These are phyloP conservation scores for Archilochus colubris DNA, from an alignment of 2,113 vertebrate genomes.

Conservation along the genomic window DNA sequence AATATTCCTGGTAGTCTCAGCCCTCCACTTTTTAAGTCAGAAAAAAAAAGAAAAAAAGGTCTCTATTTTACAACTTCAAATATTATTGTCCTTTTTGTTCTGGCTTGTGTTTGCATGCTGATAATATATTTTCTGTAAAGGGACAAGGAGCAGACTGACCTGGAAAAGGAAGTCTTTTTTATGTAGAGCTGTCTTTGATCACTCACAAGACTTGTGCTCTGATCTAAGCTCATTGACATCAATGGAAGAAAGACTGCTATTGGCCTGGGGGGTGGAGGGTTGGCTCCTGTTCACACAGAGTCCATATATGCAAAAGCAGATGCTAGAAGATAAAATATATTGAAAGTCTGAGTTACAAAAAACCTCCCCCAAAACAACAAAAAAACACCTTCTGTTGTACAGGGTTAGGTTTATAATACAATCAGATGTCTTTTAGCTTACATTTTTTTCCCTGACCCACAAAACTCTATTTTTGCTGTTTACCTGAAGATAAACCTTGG, in stretches of 20 bases:
- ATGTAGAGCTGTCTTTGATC: conserved; percentile 55
- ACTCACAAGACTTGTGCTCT: conserved; percentile 32
- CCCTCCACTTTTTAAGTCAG: conserved; percentile 50
- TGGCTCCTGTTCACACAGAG: conserved; percentile 22
- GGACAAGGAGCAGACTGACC: conserved; percentile 53
- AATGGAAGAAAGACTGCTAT: conserved; percentile 34
- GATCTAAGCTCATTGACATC: conserved; percentile 57
- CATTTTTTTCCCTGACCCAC: background rate
- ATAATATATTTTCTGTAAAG: conserved; percentile 42
- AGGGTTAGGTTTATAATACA: background rate
- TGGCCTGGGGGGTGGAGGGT: background rate
- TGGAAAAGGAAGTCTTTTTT: conserved; percentile 59
- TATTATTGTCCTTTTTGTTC: conserved; percentile 46
- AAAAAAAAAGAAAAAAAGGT: conserved; percentile 35
- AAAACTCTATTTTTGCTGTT: background rate
- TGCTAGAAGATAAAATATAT: conserved; percentile 30
- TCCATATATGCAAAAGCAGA: conserved; percentile 17
- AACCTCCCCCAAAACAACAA: background rate
- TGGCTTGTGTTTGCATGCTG: conserved; percentile 41
- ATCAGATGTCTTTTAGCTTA: background rate
- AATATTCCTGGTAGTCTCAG: conserved; percentile 36
- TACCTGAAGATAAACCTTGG: background rate
- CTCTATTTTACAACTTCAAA: conserved; percentile 49
- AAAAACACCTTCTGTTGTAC: background rate
- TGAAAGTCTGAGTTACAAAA: background rate